phyloP scores from a whole-genome alignment of 2,113 vertebrate genomes.

The Nerophis lumbriciformis region DNA sequence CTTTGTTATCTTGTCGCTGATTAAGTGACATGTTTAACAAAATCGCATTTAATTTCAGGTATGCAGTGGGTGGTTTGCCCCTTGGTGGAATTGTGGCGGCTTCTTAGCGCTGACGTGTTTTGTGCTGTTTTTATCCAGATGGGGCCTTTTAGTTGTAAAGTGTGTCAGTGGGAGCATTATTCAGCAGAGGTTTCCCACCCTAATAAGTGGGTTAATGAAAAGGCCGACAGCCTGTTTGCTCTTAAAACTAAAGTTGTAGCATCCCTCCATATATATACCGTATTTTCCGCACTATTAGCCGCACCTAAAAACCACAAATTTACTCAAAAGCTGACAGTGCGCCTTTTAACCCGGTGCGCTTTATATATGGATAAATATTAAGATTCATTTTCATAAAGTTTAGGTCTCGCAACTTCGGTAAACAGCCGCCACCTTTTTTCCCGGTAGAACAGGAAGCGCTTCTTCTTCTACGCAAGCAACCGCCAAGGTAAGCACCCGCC shows the following conservation, averaged over 20 bases:
- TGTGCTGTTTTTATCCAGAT: slow-evolving; percentile 39
- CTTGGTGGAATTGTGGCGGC: slow-evolving; percentile 51
- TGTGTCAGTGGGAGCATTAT: slow-evolving; percentile 62
- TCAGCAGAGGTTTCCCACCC: slow-evolving; percentile 66
- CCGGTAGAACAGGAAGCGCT: too few species aligned
- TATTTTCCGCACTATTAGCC: slow-evolving; percentile 6
- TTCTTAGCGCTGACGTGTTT: slow-evolving; percentile 58
- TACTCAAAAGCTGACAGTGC: too few species aligned
- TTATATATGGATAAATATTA: too few species aligned
- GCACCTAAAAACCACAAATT: too few species aligned
- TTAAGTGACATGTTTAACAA: slow-evolving; percentile 44
- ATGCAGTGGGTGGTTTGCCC: slow-evolving; percentile 41
- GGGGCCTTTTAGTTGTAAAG: slow-evolving; percentile 50
- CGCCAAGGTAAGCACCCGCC: too few species aligned
- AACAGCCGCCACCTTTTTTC: too few species aligned
- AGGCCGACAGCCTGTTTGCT: slow-evolving; percentile 72
- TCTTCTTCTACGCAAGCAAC: too few species aligned
- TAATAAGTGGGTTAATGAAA: slow-evolving; percentile 74
- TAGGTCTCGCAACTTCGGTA: too few species aligned
- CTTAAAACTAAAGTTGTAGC: slow-evolving; percentile 53
- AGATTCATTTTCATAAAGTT: too few species aligned
- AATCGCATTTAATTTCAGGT: slow-evolving; percentile 59
- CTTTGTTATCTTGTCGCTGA: slow-evolving; percentile 33
- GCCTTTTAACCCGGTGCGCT: too few species aligned
- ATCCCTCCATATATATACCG: slow-evolving; percentile 36